Percentiles rank a stretch among this genome's conserved stretches.
Conservation (phyloP, 2,797 vertebrate genomes). For the Ambastaia sidthimunki region DNA sequence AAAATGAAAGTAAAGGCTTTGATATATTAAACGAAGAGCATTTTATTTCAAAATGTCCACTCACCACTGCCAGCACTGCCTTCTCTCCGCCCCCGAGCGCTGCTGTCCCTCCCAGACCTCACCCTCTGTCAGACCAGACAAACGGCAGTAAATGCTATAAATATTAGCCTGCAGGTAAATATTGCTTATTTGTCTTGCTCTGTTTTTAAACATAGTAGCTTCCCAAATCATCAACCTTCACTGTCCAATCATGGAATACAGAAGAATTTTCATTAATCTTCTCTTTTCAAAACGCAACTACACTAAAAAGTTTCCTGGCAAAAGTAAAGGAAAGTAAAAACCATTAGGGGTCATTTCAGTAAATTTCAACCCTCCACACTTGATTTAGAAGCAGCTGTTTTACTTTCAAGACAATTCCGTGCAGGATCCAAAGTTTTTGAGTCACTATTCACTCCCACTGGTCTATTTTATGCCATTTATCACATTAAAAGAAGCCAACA, state of each 20-base stretch:
- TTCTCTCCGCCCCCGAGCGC: conserved; percentile 82
- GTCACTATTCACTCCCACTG: background rate
- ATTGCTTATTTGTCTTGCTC: background rate
- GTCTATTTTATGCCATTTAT: background rate
- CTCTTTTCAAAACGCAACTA: background rate
- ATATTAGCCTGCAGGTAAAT: background rate
- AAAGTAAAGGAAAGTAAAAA: background rate
- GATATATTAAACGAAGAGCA: conserved; percentile 2
- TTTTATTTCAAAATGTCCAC: conserved; percentile 60
- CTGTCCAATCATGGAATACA: background rate
- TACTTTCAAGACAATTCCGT: conserved; percentile 54
- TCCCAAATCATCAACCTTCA: background rate
- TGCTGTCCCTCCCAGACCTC: conserved; percentile 88
- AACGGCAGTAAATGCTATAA: conserved; percentile 55
- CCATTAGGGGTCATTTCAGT: background rate
- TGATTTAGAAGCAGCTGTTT: conserved; percentile 69
- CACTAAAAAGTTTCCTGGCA: conserved; percentile 1
- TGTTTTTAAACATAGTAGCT: background rate
- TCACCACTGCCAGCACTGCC: conserved; percentile 87
- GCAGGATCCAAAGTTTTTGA: conserved; percentile 9
- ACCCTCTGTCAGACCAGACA: conserved; percentile 74
- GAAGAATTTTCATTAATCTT: background rate
- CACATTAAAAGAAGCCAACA: background rate
- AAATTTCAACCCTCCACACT: conserved; percentile 5
- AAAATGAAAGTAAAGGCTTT: conserved; percentile 17